Conservation (phyloP, 2,797 vertebrate genomes). For the Decapterus maruadsi region DNA sequence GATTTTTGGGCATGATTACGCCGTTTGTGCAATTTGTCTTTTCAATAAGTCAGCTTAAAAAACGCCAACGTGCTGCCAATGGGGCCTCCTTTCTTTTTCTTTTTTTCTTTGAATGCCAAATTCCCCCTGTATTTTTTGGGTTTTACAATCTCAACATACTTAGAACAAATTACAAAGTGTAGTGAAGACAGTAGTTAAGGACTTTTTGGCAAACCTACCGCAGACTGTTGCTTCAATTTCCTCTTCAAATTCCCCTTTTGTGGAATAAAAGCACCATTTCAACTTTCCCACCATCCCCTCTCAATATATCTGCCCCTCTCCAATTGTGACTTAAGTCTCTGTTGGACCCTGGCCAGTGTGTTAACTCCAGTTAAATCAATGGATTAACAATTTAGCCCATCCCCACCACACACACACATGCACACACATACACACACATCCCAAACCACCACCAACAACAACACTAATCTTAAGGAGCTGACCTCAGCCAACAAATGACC, state of each 20-base stretch:
- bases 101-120: slow-evolving; percentile 6
- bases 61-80: slow-evolving; percentile 22
- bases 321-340: slow-evolving; percentile 84
- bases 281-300: slow-evolving; percentile 84
- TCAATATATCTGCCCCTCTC: slow-evolving; percentile 76
- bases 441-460: slow-evolving; percentile 47
- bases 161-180: slow-evolving; percentile 33
- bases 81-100: not conserved
- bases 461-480: slow-evolving; percentile 81
- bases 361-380: slow-evolving; percentile 86
- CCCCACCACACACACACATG: slow-evolving; percentile 51
- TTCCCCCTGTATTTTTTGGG: slow-evolving; percentile 12
- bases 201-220: slow-evolving; percentile 64
- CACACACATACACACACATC: slow-evolving; percentile 48
- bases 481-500: slow-evolving; percentile 83
- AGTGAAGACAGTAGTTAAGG: slow-evolving; percentile 37
- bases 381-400: slow-evolving; percentile 81
- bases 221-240: slow-evolving; percentile 72
- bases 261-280: slow-evolving; percentile 74
- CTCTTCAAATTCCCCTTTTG: slow-evolving; percentile 74
- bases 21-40: slow-evolving; percentile 60
- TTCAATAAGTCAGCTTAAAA: slow-evolving; percentile 35
- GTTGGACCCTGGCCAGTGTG: slow-evolving; percentile 79
- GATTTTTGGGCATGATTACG: slow-evolving; percentile 47
- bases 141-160: slow-evolving; percentile 52